These are phyloP conservation scores for Enteromius afrohamiltoni DNA, from an alignment of 2,797 vertebrate genomes.

Conservation along the genomic window DNA sequence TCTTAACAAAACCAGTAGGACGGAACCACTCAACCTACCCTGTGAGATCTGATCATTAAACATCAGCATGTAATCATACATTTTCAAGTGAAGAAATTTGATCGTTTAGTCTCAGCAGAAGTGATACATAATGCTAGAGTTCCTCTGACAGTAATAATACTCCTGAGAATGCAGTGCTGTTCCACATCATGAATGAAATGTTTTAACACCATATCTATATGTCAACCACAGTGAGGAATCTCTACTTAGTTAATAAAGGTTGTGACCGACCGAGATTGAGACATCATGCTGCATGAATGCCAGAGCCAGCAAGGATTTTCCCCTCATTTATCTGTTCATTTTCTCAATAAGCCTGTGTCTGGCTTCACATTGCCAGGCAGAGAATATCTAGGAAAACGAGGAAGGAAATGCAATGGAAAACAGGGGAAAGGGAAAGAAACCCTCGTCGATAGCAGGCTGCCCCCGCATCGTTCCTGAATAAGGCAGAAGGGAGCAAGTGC, in stretches of 20 bases:
- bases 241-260: neutral
- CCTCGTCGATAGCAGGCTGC: slow-evolving; percentile 79
- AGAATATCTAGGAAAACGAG: slow-evolving; percentile 87
- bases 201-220: slow-evolving; percentile 3
- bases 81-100: slow-evolving; percentile 29
- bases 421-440: slow-evolving; percentile 86
- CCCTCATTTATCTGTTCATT: slow-evolving; percentile 83
- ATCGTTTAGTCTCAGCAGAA: slow-evolving; percentile 7
- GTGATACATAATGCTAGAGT: slow-evolving; percentile 36
- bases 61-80: slow-evolving; percentile 43
- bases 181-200: neutral
- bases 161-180: slow-evolving; percentile 2
- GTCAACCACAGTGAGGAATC: slow-evolving; percentile 14
- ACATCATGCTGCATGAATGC: slow-evolving; percentile 64
- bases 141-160: slow-evolving; percentile 38
- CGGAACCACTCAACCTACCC: slow-evolving; percentile 31
- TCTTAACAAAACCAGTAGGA: slow-evolving; percentile 34
- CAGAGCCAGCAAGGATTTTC: slow-evolving; percentile 69
- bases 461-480: slow-evolving; percentile 82
- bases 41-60: slow-evolving; percentile 39
- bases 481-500: slow-evolving; percentile 70
- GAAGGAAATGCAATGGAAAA: slow-evolving; percentile 86
- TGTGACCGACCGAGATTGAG: slow-evolving; percentile 2
- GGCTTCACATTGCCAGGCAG: slow-evolving; percentile 83
- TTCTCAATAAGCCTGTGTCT: slow-evolving; percentile 85